These are phyloP conservation scores for Piaya cayana DNA, from an alignment of 2,113 vertebrate genomes.

Conservation along the genomic window DNA sequence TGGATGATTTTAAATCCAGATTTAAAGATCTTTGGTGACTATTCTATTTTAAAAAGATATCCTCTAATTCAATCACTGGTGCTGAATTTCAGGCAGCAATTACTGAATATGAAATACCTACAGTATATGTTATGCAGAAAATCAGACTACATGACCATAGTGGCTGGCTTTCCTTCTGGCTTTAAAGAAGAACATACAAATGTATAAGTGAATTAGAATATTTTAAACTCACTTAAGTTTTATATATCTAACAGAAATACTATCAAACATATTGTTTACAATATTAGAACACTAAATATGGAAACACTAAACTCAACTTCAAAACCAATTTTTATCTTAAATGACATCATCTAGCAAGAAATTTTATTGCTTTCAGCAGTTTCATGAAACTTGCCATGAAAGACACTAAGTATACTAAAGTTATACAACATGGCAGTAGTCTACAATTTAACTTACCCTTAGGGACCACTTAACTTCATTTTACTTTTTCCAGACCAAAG, in stretches of 20 bases:
- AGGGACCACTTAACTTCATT: constrained; percentile 73
- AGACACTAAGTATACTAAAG: constrained; percentile 61
- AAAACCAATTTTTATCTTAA: constrained; percentile 56
- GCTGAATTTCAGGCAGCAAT: background rate
- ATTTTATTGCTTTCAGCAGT: constrained; percentile 51
- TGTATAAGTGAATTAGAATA: background rate
- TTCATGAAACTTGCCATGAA: constrained; percentile 60
- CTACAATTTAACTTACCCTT: constrained; percentile 73
- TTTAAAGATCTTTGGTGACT: background rate
- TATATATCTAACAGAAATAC: background rate
- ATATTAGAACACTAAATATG: constrained; percentile 15
- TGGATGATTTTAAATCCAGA: background rate
- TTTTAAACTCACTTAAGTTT: background rate
- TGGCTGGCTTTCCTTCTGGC: background rate
- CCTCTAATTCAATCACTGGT: background rate
- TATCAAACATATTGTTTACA: constrained; percentile 44
- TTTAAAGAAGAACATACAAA: background rate
- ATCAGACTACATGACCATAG: background rate
- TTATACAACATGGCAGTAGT: constrained; percentile 59
- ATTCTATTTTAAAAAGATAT: background rate
- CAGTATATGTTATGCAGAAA: background rate
- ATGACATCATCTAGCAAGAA: constrained; percentile 23
- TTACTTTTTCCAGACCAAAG: constrained; percentile 73
- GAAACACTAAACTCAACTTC: background rate
- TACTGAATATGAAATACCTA: background rate